phyloP scores from a whole-genome alignment of 1,140 invertebrate genomes.

The Drosophila takahashii region DNA sequence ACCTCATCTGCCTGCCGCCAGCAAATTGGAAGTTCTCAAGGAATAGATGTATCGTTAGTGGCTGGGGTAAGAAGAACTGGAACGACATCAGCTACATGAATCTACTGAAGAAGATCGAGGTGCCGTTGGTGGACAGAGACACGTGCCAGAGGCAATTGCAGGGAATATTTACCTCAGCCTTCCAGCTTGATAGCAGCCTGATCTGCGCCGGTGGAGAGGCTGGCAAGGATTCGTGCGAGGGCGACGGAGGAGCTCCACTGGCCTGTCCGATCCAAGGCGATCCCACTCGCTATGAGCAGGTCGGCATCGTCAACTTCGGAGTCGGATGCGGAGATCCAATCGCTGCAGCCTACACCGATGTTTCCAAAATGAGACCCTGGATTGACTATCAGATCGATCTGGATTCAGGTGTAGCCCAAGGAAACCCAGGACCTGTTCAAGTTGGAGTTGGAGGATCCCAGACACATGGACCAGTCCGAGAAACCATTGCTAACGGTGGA shows the following conservation, averaged over 20 bases:
- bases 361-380: slow-evolving; percentile 85
- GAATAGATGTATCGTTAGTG: slow-evolving; percentile 89
- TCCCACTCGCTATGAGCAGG: slow-evolving; percentile 86
- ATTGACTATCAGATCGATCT: background rate
- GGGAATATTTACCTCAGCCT: slow-evolving; percentile 57
- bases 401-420: background rate
- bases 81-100: slow-evolving; percentile 87
- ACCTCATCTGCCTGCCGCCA: slow-evolving; percentile 86
- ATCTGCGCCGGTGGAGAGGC: slow-evolving; percentile 88
- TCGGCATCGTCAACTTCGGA: slow-evolving; percentile 89
- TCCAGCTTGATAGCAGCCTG: slow-evolving; percentile 84
- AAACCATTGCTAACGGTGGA: too few species aligned
- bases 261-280: slow-evolving; percentile 86
- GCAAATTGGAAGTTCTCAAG: slow-evolving; percentile 76
- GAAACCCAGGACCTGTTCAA: too few species aligned
- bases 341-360: slow-evolving; percentile 91
- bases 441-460: too few species aligned
- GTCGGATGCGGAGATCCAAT: slow-evolving; percentile 86
- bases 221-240: slow-evolving; percentile 89
- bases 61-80: slow-evolving; percentile 92
- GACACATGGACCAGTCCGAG: too few species aligned
- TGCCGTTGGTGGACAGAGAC: slow-evolving; percentile 84
- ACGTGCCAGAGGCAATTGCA: slow-evolving; percentile 84
- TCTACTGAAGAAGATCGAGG: slow-evolving; percentile 87
- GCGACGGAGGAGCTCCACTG: slow-evolving; percentile 90